phyloP scores from a whole-genome alignment of 1,140 invertebrate genomes.

The Heliconius hewitsoni region DNA sequence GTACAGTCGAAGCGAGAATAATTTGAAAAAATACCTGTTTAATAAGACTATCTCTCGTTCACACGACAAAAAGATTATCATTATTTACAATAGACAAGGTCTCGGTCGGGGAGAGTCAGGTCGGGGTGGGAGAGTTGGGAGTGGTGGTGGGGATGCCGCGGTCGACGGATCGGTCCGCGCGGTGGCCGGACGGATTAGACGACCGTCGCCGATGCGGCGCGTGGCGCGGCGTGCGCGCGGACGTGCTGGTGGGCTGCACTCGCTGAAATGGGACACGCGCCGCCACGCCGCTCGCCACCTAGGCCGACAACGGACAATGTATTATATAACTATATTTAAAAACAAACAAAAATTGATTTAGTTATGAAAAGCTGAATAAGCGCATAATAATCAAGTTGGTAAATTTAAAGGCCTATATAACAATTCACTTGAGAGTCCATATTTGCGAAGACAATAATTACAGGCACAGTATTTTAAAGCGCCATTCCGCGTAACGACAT shows the following conservation, averaged over 20 bases:
- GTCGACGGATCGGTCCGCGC: conserved; percentile 63
- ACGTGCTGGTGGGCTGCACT: conserved; percentile 41
- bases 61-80: conserved; percentile 79
- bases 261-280: conserved; percentile 53
- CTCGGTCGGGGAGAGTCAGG: conserved; percentile 42
- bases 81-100: conserved; percentile 78
- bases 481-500: conserved; percentile 59
- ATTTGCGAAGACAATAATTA: conserved; percentile 56
- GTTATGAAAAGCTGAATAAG: background rate
- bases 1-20: conserved; percentile 80
- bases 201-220: conserved; percentile 56
- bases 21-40: conserved; percentile 81
- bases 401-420: conserved; percentile 31
- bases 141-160: conserved; percentile 53
- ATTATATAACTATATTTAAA: background rate
- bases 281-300: conserved; percentile 80
- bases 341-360: background rate
- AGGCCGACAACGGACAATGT: background rate
- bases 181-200: conserved; percentile 62
- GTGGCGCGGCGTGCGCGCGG: conserved; percentile 51
- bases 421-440: conserved; percentile 45
- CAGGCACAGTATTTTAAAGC: conserved; percentile 57
- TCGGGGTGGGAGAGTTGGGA: conserved; percentile 40
- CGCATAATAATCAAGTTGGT: background rate
- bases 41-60: conserved; percentile 79